phyloP scores from a whole-genome alignment of 2,113 vertebrate species.

The Engraulis encrasicolus region DNA sequence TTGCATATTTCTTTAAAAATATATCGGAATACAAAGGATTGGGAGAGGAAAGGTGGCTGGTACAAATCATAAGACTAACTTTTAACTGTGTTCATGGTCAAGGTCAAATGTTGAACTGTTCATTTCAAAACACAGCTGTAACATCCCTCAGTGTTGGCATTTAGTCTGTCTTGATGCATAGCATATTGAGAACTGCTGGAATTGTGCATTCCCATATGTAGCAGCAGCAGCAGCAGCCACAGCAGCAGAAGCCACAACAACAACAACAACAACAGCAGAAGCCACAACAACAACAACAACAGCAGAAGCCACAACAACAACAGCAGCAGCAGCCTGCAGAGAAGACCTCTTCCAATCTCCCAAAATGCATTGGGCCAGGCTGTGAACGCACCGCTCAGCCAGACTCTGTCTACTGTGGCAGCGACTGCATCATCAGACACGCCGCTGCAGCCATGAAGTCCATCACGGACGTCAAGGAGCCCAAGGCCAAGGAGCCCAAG shows the following conservation, averaged over 20 bases:
- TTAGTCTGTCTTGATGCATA: neutral
- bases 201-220: neutral
- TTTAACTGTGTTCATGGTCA: neutral
- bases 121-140: neutral
- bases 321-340: constrained; percentile 52
- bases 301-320: no score
- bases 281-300: no score
- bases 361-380: constrained; percentile 92
- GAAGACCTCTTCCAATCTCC: constrained; percentile 64
- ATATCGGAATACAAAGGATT: no score
- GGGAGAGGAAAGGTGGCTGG: no score
- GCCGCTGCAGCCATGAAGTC: constrained; percentile 93
- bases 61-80: no score
- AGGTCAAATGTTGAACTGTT: neutral
- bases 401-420: constrained; percentile 95
- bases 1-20: no score
- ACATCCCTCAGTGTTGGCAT: neutral
- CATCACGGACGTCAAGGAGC: constrained; percentile 87
- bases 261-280: no score
- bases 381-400: constrained; percentile 87
- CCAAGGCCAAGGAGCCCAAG: constrained; percentile 77
- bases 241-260: no score
- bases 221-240: no score
- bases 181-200: constrained; percentile 5
- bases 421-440: constrained; percentile 91